Base-by-base conservation (phyloP, 2,888 invertebrate genomes). In the Heliconius erato region DNA sequence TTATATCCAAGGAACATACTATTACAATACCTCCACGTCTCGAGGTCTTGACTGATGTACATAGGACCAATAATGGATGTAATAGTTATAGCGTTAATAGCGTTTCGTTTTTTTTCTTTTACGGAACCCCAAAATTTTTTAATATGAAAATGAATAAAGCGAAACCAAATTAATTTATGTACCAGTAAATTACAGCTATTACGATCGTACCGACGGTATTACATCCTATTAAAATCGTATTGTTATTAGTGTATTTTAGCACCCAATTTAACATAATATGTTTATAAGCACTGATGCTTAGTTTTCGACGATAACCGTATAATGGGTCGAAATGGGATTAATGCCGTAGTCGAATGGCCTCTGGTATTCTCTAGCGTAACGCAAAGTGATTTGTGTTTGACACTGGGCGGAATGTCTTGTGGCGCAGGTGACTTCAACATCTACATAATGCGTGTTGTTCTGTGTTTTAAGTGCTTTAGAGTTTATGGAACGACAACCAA, bases 341-440 rank as follows among this genome's bases (percentile, higher is more conserved):
- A 65, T 81, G 44, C 35, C 78, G 28, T 69, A 63, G 69, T 65
- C 69, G 79, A 71, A 65, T 80, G 32, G 80, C 77, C 69, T 69
- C 44, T 69, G 79, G 54, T 63, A 83, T 80, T 78, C 68, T 49
- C 74, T 80, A 59, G 79, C 79, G 82, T 63, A 74, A 80, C 83
- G 85, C 78, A 85, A 86, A 88, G 87, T 87, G 88, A 87, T 87
- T 87, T 86, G 88, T 86, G 87, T 86, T 86, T 84, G 85, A 85
- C 85, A 86, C 84, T 84, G 79, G 80, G 11, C 84, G 77, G 85
- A 86, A 85, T 85, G 84, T 84, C 83, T 80, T 74, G 78, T 82
- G 80, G 82, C 77, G 80, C 85, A 85, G 86, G 86, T 87, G 85
- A 87, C 84, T 81, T 85, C 74, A 74, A 79, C 77, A 68, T 88